Conservation (phyloP, 2,888 invertebrate genomes). For the Gryllus longicercus region DNA sequence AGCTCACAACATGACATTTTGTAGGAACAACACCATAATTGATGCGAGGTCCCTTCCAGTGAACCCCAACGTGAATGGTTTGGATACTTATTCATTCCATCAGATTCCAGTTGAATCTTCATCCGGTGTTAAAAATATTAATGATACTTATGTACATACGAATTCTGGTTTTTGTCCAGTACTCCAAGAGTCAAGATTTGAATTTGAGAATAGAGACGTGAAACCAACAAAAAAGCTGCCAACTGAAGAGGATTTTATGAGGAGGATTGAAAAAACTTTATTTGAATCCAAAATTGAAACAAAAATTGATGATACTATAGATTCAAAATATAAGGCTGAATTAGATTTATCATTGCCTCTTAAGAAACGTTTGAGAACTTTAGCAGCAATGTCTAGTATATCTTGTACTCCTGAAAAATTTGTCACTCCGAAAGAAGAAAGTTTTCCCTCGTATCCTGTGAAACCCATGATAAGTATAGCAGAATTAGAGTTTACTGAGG, state of each 20-base stretch:
- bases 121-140: background rate
- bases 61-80: background rate
- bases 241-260: constrained; percentile 9
- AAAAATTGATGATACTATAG: background rate
- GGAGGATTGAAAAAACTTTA: background rate
- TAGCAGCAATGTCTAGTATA: background rate
- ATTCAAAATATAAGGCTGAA: background rate
- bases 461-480: constrained; percentile 48
- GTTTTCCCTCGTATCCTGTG: constrained; percentile 44
- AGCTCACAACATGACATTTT: background rate
- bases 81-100: background rate
- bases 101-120: background rate
- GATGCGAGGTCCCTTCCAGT: background rate
- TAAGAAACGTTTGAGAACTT: background rate
- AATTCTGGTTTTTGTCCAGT: background rate
- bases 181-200: background rate
- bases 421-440: background rate
- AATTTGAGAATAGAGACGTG: background rate
- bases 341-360: constrained; percentile 1
- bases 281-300: constrained; percentile 1
- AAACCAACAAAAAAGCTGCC: background rate
- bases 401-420: too few relatives aligned
- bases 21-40: background rate
- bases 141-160: background rate
- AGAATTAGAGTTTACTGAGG: constrained; percentile 39